A percentile compares a stretch with the other conserved stretches of the same genome.
Evolutionary conservation across 2,797 vertebrate species (phyloP).

Genomic region (Hybognathus amarus): DNA sequence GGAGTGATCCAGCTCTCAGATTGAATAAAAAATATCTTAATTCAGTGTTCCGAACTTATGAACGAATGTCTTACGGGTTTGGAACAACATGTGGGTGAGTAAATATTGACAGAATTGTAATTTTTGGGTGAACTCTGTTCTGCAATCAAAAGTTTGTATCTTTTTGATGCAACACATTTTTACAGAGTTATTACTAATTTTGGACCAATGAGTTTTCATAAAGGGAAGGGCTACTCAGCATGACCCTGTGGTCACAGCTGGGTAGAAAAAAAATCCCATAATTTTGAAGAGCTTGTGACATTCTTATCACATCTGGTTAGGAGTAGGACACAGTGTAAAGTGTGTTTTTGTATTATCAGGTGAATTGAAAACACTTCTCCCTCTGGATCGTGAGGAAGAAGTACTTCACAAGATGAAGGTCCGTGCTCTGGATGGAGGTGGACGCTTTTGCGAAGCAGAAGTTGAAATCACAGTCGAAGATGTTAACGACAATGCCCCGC

Average conservation of each 20-base stretch:
- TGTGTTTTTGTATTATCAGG: slow-evolving; percentile 73
- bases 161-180: not conserved
- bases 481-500: slow-evolving; percentile 91
- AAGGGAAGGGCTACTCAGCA: not conserved
- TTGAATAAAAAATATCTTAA: too few species aligned
- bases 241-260: not conserved
- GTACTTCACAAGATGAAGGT: slow-evolving; percentile 82
- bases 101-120: too few species aligned
- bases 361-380: slow-evolving; percentile 87
- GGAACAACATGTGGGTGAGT: too few species aligned
- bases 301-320: slow-evolving; percentile 1
- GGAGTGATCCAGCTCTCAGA: too few species aligned
- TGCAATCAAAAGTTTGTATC: not conserved
- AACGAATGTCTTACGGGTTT: too few species aligned
- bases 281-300: not conserved
- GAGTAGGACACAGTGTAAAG: slow-evolving; percentile 8
- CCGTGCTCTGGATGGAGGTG: slow-evolving; percentile 90
- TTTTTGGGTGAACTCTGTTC: not conserved
- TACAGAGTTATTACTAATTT: not conserved
- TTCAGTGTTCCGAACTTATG: too few species aligned
- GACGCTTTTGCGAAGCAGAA: slow-evolving; percentile 86
- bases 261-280: not conserved
- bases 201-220: not conserved
- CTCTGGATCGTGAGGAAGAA: slow-evolving; percentile 88
- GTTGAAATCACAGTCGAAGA: slow-evolving; percentile 88